These are phyloP conservation scores for Andrena cerasifolii DNA, from an alignment of 1,140 invertebrate species.

Conservation along the genomic window DNA sequence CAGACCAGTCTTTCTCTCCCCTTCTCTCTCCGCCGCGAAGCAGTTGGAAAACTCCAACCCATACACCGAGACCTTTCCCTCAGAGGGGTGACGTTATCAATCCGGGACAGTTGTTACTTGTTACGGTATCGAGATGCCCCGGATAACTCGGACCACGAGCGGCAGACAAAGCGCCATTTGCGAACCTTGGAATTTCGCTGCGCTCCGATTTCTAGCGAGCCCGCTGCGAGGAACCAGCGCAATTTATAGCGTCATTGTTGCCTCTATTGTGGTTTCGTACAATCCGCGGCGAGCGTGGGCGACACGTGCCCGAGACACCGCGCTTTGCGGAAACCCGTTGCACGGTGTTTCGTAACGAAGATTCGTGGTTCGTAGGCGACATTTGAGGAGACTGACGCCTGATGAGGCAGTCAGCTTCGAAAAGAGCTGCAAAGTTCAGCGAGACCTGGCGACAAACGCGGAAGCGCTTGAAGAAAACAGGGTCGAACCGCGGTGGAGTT, in stretches of 20 bases:
- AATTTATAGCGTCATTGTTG: conserved; percentile 45
- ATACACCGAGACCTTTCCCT: not conserved
- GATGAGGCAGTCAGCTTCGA: not conserved
- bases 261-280: conserved; percentile 20
- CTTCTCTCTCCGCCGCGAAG: too few species aligned
- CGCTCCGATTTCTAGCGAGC: conserved; percentile 38
- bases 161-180: conserved; percentile 36
- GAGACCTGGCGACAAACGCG: too few species aligned
- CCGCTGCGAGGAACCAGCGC: conserved; percentile 12
- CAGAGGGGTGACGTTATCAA: conserved; percentile 15
- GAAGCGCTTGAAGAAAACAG: too few species aligned
- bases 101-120: conserved; percentile 25
- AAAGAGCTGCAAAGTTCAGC: too few species aligned
- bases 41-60: not conserved
- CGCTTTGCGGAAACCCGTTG: conserved; percentile 5
- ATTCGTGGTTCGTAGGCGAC: conserved; percentile 7
- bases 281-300: conserved; percentile 19
- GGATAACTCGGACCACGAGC: conserved; percentile 4
- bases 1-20: not conserved
- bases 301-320: conserved; percentile 7
- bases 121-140: conserved; percentile 38
- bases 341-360: not conserved
- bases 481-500: too few species aligned
- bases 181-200: conserved; percentile 27
- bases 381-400: not conserved